Conservation (phyloP, 1,140 invertebrate genomes). For the Caenorhabditis inopinata region DNA sequence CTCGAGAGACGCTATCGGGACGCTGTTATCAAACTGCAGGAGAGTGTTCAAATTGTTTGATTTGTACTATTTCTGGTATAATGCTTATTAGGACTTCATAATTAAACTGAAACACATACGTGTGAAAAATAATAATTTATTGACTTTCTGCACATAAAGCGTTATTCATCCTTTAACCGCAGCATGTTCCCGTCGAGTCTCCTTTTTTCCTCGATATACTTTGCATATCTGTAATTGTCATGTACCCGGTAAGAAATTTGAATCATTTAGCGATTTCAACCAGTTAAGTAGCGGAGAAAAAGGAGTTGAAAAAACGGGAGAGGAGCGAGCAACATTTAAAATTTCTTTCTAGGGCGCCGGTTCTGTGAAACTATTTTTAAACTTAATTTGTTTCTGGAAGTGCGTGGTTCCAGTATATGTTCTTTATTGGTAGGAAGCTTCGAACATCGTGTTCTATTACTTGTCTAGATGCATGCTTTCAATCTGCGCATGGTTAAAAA, state of each 20-base stretch:
- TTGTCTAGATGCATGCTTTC: too few species aligned
- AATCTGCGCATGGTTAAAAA: too few species aligned
- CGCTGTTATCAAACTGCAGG: neutral
- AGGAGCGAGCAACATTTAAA: too few species aligned
- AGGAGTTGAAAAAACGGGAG: too few species aligned
- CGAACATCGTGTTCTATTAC: too few species aligned
- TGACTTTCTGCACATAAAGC: neutral
- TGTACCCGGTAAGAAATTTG: neutral
- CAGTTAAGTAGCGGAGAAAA: too few species aligned
- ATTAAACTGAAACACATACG: neutral
- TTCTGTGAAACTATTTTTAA: too few species aligned
- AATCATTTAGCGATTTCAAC: too few species aligned
- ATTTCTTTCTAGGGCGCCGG: too few species aligned
- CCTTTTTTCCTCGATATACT: neutral
- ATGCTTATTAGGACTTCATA: neutral
- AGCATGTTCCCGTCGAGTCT: neutral
- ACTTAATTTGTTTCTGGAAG: too few species aligned
- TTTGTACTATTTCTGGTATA: neutral
- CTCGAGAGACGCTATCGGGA: neutral
- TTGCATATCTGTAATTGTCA: neutral
- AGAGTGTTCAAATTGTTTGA: neutral
- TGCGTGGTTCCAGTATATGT: too few species aligned
- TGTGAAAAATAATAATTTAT: neutral
- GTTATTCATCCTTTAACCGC: neutral
- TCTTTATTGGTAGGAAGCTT: too few species aligned